These are phyloP conservation scores for Masticophis lateralis DNA, from an alignment of 2,797 vertebrate genomes.

Conservation along the genomic window DNA sequence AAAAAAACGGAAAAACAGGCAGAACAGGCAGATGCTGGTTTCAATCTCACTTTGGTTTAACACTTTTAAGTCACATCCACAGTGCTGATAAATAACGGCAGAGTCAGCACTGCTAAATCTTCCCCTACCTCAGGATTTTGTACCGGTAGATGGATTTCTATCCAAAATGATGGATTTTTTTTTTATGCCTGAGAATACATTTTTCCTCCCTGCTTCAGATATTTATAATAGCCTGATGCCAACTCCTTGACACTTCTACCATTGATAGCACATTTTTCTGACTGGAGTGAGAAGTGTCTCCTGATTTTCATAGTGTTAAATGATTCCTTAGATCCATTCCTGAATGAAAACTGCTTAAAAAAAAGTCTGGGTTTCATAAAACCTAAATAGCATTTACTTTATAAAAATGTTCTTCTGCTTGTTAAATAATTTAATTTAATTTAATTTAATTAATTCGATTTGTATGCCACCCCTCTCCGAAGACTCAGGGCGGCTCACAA, in stretches of 20 bases:
- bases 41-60: constrained; percentile 41
- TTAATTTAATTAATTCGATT: no score
- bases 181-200: background rate
- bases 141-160: constrained; percentile 26
- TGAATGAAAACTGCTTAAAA: background rate
- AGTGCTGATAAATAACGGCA: constrained; percentile 60
- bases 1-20: constrained; percentile 66
- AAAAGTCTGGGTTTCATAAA: background rate
- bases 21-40: constrained; percentile 50
- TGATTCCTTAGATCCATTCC: background rate
- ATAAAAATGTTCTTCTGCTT: background rate
- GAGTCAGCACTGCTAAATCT: constrained; percentile 66
- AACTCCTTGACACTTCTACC: background rate
- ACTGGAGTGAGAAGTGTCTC: background rate
- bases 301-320: background rate
- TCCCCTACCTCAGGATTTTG: constrained; percentile 26
- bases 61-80: constrained; percentile 58
- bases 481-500: no score
- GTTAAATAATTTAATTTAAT: background rate
- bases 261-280: background rate
- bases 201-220: background rate
- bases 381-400: background rate
- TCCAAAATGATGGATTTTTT: constrained; percentile 18
- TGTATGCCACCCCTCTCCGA: no score
- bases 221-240: background rate